phyloP scores from a whole-genome alignment of 2,113 vertebrate species.

The Parus major region DNA sequence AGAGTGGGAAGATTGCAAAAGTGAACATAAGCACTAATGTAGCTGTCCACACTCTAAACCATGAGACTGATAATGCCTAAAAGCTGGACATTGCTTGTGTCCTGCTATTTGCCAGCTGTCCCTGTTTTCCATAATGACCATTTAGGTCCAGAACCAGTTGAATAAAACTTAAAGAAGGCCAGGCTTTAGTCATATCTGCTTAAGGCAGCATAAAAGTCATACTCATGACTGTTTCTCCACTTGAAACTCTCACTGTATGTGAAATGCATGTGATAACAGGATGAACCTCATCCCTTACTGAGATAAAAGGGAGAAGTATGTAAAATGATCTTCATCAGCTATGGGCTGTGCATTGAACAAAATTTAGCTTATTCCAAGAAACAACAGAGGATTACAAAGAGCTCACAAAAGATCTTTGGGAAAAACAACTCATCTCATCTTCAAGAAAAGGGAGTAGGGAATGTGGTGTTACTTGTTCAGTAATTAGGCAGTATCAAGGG shows the following conservation, averaged over 20 bases:
- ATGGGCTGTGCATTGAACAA: neutral
- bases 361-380: neutral
- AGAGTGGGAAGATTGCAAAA: neutral
- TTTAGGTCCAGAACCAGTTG: neutral
- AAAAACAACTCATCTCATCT: neutral
- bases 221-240: neutral
- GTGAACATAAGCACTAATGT: neutral
- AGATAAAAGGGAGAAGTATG: neutral
- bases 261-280: neutral
- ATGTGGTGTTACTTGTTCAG: neutral
- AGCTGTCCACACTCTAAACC: neutral
- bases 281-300: neutral
- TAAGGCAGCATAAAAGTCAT: neutral
- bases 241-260: neutral
- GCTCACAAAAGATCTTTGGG: neutral
- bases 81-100: neutral
- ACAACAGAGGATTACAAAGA: neutral
- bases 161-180: neutral
- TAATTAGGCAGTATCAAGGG: neutral
- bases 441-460: neutral
- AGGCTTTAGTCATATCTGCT: neutral
- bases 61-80: neutral
- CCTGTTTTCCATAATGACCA: neutral
- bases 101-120: neutral
- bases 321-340: neutral